Conservation (phyloP, 1,140 invertebrate species). For the Drosophila repleta region DNA sequence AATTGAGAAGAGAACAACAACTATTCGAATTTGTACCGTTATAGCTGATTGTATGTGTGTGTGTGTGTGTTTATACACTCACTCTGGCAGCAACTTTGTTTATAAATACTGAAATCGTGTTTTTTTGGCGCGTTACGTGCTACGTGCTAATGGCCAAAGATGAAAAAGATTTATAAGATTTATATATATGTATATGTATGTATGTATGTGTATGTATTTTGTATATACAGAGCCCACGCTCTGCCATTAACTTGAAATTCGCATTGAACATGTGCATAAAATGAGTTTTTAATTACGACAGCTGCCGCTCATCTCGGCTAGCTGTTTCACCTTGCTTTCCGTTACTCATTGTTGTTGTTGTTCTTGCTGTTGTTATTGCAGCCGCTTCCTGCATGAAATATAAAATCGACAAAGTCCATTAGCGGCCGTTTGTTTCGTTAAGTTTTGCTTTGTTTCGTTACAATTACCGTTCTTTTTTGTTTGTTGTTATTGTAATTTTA, state of each 20-base stretch:
- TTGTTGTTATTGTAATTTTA: conserved; percentile 56
- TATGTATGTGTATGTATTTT: conserved; percentile 43
- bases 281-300: conserved; percentile 73
- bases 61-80: conserved; percentile 39
- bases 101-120: conserved; percentile 45
- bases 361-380: conserved; percentile 20
- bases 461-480: conserved; percentile 55
- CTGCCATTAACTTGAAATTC: conserved; percentile 52
- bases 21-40: conserved; percentile 12
- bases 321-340: conserved; percentile 10
- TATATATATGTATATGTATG: conserved; percentile 53
- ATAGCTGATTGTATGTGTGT: conserved; percentile 21
- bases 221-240: no score
- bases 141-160: conserved; percentile 46
- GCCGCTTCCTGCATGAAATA: conserved; percentile 32
- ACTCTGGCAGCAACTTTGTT: conserved; percentile 62
- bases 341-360: conserved; percentile 2
- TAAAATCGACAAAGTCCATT: conserved; percentile 63
- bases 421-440: conserved; percentile 58
- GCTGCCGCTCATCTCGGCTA: conserved; percentile 39
- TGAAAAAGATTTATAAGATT: conserved; percentile 74
- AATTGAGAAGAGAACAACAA: conserved; percentile 27
- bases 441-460: conserved; percentile 57
- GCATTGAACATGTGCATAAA: conserved; percentile 57
- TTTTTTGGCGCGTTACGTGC: conserved; percentile 59